Conservation (phyloP, 2,888 invertebrate genomes). For the Diaprepes abbreviatus region DNA sequence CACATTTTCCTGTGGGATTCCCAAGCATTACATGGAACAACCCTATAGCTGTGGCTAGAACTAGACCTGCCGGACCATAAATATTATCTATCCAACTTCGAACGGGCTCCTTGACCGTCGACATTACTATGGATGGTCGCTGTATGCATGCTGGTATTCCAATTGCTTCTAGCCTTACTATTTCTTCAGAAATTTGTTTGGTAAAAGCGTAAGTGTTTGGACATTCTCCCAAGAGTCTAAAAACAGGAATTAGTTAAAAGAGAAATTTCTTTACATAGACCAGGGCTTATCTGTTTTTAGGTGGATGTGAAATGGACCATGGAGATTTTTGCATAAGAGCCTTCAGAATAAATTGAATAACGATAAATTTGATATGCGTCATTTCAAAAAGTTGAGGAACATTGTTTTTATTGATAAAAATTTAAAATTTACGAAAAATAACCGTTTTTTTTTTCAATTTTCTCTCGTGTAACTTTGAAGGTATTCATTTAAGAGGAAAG, state of each 20-base stretch:
- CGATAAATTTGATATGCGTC: too few species aligned
- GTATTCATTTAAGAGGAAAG: too few species aligned
- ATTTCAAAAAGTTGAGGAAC: too few species aligned
- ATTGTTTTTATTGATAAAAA: too few species aligned
- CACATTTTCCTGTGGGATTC: conserved; percentile 69
- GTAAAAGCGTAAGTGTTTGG: conserved; percentile 83
- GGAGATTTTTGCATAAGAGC: too few species aligned
- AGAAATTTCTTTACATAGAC: too few species aligned
- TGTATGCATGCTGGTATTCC: conserved; percentile 76
- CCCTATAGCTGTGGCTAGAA: conserved; percentile 68
- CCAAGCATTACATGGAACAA: conserved; percentile 73
- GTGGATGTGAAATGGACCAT: too few species aligned
- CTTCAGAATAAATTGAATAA: too few species aligned
- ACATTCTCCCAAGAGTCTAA: conserved; percentile 69
- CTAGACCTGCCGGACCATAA: conserved; percentile 78
- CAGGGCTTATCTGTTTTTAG: too few species aligned
- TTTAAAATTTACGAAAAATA: too few species aligned
- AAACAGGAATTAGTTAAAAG: background rate
- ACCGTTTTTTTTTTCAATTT: too few species aligned
- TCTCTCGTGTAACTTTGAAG: too few species aligned
- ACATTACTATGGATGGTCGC: conserved; percentile 76
- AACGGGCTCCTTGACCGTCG: conserved; percentile 71
- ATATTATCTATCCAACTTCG: conserved; percentile 83
- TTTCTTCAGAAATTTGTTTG: conserved; percentile 78
- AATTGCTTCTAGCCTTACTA: conserved; percentile 69